Conservation (phyloP, 2,888 invertebrate species). For the Sesia apiformis region DNA sequence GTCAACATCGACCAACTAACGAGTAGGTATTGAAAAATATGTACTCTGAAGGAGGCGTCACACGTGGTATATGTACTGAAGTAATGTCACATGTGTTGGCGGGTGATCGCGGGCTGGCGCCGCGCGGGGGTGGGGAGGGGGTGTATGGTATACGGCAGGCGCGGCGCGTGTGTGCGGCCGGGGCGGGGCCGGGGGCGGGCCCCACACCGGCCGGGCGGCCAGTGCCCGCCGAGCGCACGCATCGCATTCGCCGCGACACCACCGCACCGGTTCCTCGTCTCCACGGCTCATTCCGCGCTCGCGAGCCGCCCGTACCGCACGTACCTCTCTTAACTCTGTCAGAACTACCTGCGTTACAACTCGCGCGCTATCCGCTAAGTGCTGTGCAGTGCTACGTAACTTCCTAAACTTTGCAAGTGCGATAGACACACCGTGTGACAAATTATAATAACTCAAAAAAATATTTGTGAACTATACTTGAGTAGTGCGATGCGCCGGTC, state of each 20-base stretch:
- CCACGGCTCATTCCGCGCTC: slow-evolving; percentile 41
- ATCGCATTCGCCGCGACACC: slow-evolving; percentile 3
- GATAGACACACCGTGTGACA: not conserved
- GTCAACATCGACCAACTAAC: not conserved
- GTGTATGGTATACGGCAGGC: slow-evolving; percentile 17
- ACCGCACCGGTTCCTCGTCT: slow-evolving; percentile 7
- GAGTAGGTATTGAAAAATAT: slow-evolving; percentile 33
- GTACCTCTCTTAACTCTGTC: slow-evolving; percentile 31
- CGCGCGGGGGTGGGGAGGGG: slow-evolving; percentile 16
- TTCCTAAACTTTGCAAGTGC: not conserved
- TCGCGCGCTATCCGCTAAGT: slow-evolving; percentile 14
- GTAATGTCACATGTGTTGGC: slow-evolving; percentile 43
- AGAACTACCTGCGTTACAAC: slow-evolving; percentile 26
- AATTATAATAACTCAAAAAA: not conserved
- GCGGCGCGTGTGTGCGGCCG: slow-evolving; percentile 34
- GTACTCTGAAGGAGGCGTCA: slow-evolving; percentile 62
- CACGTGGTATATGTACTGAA: slow-evolving; percentile 49
- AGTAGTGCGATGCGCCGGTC: slow-evolving; percentile 47
- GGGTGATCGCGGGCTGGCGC: slow-evolving; percentile 19
- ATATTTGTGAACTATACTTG: slow-evolving; percentile 7
- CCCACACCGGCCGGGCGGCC: slow-evolving; percentile 27
- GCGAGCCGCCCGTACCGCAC: slow-evolving; percentile 49
- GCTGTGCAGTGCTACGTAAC: slow-evolving; percentile 35
- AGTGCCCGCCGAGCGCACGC: slow-evolving; percentile 1
- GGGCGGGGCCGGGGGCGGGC: slow-evolving; percentile 56